Base-by-base conservation (phyloP, 2,113 vertebrate genomes). In the Leptodactylus fuscus region DNA sequence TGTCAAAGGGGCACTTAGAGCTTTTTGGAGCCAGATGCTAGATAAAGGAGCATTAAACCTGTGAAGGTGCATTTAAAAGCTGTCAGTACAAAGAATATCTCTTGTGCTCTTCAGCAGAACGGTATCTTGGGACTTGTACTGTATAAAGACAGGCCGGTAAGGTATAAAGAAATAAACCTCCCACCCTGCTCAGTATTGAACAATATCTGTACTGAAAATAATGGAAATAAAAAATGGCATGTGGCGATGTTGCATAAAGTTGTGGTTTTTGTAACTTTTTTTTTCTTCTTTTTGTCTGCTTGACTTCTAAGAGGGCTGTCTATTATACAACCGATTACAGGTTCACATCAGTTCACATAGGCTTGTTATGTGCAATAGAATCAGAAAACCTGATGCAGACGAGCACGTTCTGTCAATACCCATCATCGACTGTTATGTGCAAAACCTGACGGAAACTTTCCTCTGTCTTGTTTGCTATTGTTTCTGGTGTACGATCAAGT, bases 21-120 rank as follows among this genome's bases (percentile, higher is more conserved):
- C 34, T 62, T 32, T 69, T 46, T 44, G 29, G 49, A 78, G 41
- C 24, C 81, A 67, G 81, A 82, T 82, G 81, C 53, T 82, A 4
- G 81, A 82, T 69, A 82, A 53, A 49, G 32, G 13, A 24, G 29
- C 65, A 53, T 34, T 38, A 82, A 53, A 70, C 18, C 65, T 53
- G 62, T 71, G 81, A 82, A 82, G 81, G 65, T 53, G 46, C 32
- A 22, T 82, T 49, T 82, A 49, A 67, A 70, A 51, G 65, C 60
- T 82, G 81, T 38, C 81, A 48, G 79, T 38, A 79, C 51, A 78
- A 78, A 58, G 75, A 16, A 55, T 32, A 78, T 58, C 29, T 78
- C 32, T 78, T 11, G 29, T 44, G 53, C n/a, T 80, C 36, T 80
- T 9, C 77, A 60, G 53, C 51, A 79, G 34, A 79, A n/a, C 12